Conservation (phyloP, 1,140 invertebrate species). For the Caenorhabditis inopinata region DNA sequence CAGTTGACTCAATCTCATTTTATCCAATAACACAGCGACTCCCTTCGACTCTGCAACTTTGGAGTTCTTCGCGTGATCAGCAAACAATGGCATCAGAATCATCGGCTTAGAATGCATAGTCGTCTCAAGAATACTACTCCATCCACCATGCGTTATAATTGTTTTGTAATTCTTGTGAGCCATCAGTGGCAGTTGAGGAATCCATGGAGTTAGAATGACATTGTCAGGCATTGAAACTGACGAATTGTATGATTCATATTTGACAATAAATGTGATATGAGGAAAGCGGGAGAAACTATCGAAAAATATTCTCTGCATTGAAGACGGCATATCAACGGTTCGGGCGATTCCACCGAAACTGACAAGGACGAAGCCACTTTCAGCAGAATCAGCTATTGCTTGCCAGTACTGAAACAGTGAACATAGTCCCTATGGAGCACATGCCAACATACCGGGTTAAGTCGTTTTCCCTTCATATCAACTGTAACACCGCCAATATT, state of each 20-base stretch:
- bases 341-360: conserved; percentile 62
- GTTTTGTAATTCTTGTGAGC: conserved; percentile 40
- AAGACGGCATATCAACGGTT: conserved; percentile 54
- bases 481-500: conserved; percentile 55
- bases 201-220: conserved; percentile 39
- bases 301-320: conserved; percentile 46
- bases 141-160: conserved; percentile 49
- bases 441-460: neutral
- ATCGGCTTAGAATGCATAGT: conserved; percentile 33
- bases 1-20: conserved; percentile 20
- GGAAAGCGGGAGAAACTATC: conserved; percentile 36
- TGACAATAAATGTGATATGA: conserved; percentile 43
- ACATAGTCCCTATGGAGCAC: too few species aligned
- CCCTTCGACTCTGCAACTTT: conserved; percentile 34
- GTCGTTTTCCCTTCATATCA: neutral
- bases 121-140: conserved; percentile 45
- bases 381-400: conserved; percentile 35
- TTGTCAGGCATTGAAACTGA: conserved; percentile 14
- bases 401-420: conserved; percentile 45
- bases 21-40: conserved; percentile 42
- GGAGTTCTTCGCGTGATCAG: conserved; percentile 43
- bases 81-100: conserved; percentile 47
- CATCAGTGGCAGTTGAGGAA: conserved; percentile 41
- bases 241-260: neutral
- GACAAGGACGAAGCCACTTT: conserved; percentile 49